Conservation (phyloP, 2,888 invertebrate species). For the Clostera curtula region DNA sequence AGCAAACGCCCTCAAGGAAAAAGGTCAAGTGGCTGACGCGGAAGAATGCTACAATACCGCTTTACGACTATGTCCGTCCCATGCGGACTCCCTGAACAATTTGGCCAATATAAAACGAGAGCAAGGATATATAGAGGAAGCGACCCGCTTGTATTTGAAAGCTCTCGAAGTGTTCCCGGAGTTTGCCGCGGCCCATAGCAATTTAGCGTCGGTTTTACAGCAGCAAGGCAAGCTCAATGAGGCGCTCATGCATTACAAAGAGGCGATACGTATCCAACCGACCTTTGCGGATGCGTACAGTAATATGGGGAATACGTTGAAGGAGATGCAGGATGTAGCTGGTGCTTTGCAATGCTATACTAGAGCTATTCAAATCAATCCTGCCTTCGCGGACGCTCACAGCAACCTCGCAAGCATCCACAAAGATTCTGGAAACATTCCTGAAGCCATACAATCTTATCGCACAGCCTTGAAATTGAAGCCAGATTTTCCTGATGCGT, state of each 20-base stretch:
- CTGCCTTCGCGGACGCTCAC: constrained; percentile 99
- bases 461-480: constrained; percentile 97
- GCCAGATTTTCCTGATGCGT: constrained; percentile 99
- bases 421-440: constrained; percentile 99
- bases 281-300: constrained; percentile 99
- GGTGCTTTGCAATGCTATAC: constrained; percentile 99
- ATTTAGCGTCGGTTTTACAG: constrained; percentile 97
- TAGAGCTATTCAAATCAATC: constrained; percentile 98
- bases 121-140: constrained; percentile 98
- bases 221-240: constrained; percentile 98
- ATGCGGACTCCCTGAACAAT: constrained; percentile 99
- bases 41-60: constrained; percentile 99
- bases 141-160: constrained; percentile 95
- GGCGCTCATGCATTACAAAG: constrained; percentile 98
- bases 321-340: constrained; percentile 98
- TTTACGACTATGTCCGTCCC: constrained; percentile 93
- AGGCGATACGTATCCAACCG: constrained; percentile 98
- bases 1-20: constrained; percentile 99
- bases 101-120: constrained; percentile 99
- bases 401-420: constrained; percentile 99
- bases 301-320: constrained; percentile 99
- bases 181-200: constrained; percentile 99
- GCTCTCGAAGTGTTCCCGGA: constrained; percentile 97
- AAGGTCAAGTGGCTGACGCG: constrained; percentile 95
- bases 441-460: constrained; percentile 98